Evolutionary conservation across 2,888 invertebrate species (phyloP).

Genomic region (Napeogenes sylphis): DNA sequence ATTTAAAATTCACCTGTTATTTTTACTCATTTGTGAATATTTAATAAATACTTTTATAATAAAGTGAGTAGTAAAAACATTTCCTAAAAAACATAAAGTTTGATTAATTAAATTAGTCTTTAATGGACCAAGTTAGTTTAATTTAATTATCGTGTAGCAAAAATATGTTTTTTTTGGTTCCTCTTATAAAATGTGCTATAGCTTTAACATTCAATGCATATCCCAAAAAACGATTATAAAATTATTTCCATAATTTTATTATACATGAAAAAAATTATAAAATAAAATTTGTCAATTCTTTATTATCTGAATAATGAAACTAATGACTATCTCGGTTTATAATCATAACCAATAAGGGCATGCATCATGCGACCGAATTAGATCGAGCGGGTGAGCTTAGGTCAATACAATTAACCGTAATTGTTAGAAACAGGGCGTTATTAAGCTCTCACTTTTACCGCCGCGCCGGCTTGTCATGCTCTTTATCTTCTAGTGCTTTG

Average conservation of each 20-base stretch:
- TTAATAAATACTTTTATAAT: neutral
- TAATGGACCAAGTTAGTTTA: too few relatives aligned
- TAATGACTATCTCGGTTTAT: neutral
- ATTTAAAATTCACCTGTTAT: conserved; percentile 9
- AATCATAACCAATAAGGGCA: conserved; percentile 40
- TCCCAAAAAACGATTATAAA: too few relatives aligned
- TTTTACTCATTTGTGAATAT: neutral
- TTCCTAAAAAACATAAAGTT: too few relatives aligned
- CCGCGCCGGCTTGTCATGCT: conserved; percentile 35
- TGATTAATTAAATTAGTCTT: too few relatives aligned
- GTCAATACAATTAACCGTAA: conserved; percentile 74
- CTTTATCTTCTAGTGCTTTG: conserved; percentile 33
- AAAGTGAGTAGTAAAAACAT: too few relatives aligned
- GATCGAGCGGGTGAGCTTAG: conserved; percentile 69
- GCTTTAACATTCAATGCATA: too few relatives aligned
- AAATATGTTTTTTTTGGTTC: too few relatives aligned
- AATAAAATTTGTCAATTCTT: too few relatives aligned
- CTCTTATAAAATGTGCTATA: too few relatives aligned
- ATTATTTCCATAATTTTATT: too few relatives aligned
- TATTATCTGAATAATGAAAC: neutral
- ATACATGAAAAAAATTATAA: too few relatives aligned
- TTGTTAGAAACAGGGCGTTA: conserved; percentile 55
- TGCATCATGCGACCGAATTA: conserved; percentile 66
- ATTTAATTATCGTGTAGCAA: too few relatives aligned
- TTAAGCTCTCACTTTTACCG: conserved; percentile 53